Percentiles rank a stretch among this genome's conserved stretches.
phyloP scores from a whole-genome alignment of 2,113 vertebrate genomes.

The Motacilla tschutschensis region DNA sequence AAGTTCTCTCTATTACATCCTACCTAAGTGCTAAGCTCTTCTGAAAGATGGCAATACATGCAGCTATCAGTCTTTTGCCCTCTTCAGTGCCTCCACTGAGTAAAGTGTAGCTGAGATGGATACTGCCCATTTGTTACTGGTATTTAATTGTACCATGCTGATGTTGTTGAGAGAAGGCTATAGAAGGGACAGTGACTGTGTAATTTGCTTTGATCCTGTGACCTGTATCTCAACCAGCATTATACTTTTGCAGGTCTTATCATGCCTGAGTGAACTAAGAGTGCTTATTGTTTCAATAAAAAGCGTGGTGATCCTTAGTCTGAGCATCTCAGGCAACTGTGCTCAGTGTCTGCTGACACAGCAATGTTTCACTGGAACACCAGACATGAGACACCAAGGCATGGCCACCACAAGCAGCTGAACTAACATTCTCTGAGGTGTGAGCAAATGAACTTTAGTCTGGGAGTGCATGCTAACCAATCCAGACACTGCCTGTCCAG shows the following conservation, averaged over 20 bases:
- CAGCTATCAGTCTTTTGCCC: not conserved
- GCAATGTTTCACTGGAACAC: not conserved
- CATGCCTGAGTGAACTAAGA: not conserved
- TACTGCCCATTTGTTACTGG: not conserved
- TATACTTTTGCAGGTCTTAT: not conserved
- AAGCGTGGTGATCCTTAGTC: not conserved
- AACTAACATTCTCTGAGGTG: too few relatives aligned
- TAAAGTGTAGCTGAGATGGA: not conserved
- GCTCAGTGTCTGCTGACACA: not conserved
- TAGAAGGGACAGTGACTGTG: not conserved
- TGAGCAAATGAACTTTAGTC: not conserved
- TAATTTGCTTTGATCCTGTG: not conserved
- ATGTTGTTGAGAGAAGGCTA: not conserved
- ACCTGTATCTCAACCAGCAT: not conserved
- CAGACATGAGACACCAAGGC: not conserved
- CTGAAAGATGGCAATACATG: not conserved
- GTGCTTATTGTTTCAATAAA: not conserved
- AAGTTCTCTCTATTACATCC: not conserved
- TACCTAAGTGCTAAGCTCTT: not conserved
- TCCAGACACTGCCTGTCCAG: not conserved
- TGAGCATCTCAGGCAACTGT: not conserved
- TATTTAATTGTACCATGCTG: accelerated
- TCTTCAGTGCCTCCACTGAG: not conserved
- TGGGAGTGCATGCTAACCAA: not conserved
- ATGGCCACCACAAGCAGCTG: not conserved